Evolutionary conservation across 2,113 vertebrate species (phyloP), one percentile per base, ranked within the genome.

Genomic region (Clarias batrachus): DNA sequence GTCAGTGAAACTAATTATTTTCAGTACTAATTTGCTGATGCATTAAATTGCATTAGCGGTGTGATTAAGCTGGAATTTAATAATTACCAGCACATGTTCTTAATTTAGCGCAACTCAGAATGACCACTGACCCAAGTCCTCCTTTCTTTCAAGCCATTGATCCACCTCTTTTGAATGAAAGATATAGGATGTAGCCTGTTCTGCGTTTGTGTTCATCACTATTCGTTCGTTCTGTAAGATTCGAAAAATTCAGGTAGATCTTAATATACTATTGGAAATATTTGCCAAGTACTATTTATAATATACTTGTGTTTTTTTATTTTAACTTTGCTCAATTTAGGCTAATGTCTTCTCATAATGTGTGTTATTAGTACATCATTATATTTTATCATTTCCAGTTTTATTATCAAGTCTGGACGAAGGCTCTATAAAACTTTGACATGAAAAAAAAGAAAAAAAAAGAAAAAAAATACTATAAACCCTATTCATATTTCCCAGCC

Each of bases 71-170:
- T 93, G 93, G 93, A 94, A 92, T 95, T 93, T 94, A 91, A 94
- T 95, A 95, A 95, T 95, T 95, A 93, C 91, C 92, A 94, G 94
- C 94, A 95, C 94, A 95, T 95, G 94, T 95, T 95, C 92, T 94
- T 94, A 94, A 95, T 95, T 95, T 95, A 92, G 93, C 93, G 91
- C 91, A 90, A 94, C 92, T 94, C 93, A 94, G 92, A 93, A 91
- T 91, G 93, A 93, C 92, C 91, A 92, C 91, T 95, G 95, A 95
- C 93, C 95, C 94, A 94, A 94, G 94, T 95, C 94, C 94, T 94
- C 93, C 92, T 89, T 88, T 92, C 91, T 92, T 89, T 92, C 89
- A 92, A 86, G 60, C 87, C 88, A 90, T 83, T 90, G 87, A 84
- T 81, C 78, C 88, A 83, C 85, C 82, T 85, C 85, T 71, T 78